These are phyloP conservation scores for Beaufortia kweichowensis DNA, from an alignment of 2,113 vertebrate species.

Conservation along the genomic window DNA sequence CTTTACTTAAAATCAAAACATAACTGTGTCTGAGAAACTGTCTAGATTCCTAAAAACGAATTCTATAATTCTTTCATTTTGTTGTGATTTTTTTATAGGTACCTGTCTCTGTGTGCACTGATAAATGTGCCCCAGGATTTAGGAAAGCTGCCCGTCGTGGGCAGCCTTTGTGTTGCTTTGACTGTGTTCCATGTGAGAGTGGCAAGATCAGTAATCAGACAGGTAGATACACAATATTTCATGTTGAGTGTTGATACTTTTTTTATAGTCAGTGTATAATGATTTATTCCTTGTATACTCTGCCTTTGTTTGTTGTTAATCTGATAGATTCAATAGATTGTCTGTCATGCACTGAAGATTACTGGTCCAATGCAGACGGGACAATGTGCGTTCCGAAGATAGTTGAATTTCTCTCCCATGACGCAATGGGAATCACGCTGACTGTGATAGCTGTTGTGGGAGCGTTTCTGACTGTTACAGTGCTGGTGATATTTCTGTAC, in stretches of 20 bases:
- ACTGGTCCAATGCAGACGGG: constrained; percentile 56
- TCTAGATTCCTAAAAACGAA: background rate
- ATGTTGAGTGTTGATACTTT: too few relatives aligned
- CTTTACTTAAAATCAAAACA: background rate
- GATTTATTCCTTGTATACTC: background rate
- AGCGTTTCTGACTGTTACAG: constrained; percentile 47
- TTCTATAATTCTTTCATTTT: background rate
- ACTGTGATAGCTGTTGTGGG: constrained; percentile 56
- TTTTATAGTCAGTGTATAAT: background rate
- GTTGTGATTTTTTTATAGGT: constrained; percentile 57
- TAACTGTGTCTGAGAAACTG: too few relatives aligned
- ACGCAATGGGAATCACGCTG: constrained; percentile 59
- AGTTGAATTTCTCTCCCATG: constrained; percentile 57
- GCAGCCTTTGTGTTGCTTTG: constrained; percentile 79
- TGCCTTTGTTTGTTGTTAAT: background rate
- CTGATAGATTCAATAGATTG: constrained; percentile 61
- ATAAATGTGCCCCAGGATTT: constrained; percentile 72
- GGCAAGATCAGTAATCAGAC: constrained; percentile 79
- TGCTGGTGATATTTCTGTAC: constrained; percentile 56
- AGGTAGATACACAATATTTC: too few relatives aligned
- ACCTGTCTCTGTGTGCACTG: constrained; percentile 72
- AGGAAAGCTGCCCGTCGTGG: constrained; percentile 74
- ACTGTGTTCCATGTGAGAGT: constrained; percentile 77
- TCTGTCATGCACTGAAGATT: constrained; percentile 53
- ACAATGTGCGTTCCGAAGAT: constrained; percentile 55